Evolutionary conservation across 2,888 invertebrate genomes (phyloP), one percentile per base, ranked within the genome.

Genomic region (Dioctria rufipes): DNA sequence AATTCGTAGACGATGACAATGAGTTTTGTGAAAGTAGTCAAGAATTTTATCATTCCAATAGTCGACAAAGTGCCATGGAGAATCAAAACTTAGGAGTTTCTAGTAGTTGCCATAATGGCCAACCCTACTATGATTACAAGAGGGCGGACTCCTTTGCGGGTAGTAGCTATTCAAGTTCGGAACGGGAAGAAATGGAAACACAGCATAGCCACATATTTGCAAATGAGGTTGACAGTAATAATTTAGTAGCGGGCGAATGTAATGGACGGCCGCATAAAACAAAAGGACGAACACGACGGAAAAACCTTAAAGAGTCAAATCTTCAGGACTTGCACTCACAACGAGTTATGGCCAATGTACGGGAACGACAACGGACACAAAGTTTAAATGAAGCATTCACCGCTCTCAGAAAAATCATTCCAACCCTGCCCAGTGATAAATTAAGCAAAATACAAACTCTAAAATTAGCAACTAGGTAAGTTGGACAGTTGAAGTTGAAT

Each of bases 391-490:
- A 97, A 86, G 99, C 99, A 0, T 99, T 99, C 90, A 94, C 96
- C 9, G 93, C 96, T 82, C 91, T 99, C 79, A 92, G 98, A 79
- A 96, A 97, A 89, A 98, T 98, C 88, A 98, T 99, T 86, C 99
- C 99, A 0, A 98, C 99, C 0, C 90, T 99, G 84, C 99, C 99
- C 25, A 98, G 98, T 86, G 99, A 99, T 88, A 99, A 99, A 89
- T 91, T 99, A 80, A 97, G 97, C 85, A 99, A 99, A 90, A 99
- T 99, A 82, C 99, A 99, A 90, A 99, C 99, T 0, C 90, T 99
- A 51, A 97, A 97, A 87, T 90, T 99, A 84, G 99, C 99, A 4
- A 94, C 98, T 60, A 93, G 98, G 87, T 94, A 85, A 84, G 86
- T 83, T 42, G 25, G 25, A 25, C 25, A 25, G 25, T 25, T 25